Evolutionary conservation across 2,113 vertebrate species (phyloP), one percentile per base, ranked within the genome.

Genomic region (Silurus glanis): DNA sequence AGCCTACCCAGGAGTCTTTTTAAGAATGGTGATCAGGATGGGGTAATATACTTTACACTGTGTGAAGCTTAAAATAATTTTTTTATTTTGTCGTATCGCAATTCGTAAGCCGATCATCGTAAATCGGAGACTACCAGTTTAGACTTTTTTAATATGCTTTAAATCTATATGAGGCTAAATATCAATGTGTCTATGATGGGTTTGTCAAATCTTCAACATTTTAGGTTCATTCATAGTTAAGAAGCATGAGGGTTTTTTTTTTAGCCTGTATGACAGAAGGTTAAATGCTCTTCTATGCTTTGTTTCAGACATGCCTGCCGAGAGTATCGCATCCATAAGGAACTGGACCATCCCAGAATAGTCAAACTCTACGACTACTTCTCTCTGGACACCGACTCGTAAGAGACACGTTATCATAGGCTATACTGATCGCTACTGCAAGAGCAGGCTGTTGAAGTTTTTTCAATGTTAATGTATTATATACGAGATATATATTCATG

Each of bases 331-430:
- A 99, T 99, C 91, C 98, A 99, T 92, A 99, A 99, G 94, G 98
- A 99, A 93, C 95, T 99, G 93, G 98, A 99, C 95, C 98, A 99
- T 88, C 98, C 98, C 91, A 95, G 98, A 91, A 99, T 99, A 97
- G 98, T 99, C 92, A 99, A 98, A 93, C 96, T 99, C 5, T 99
- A 99, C 4, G 98, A 99, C 95, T 99, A 99, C 94, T 99, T 99
- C 91, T 99, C 98, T 79, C 95, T 99, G 90, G 98, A 99, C 93
- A 99, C 98, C 76, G 98, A 99, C 94, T 99, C 98, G 98, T 99
- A 94, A 99, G 98, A 97, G 59, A 84, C 62, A 4, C 59, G n/a
- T 62, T 66, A 75, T n/a, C 61, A 47, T 12, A 17, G 47, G 3
- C 53, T 13, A 19, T 25, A 51, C 25, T 25, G 12, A 5, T 61